These are phyloP conservation scores for Meiosimyza decipiens DNA, from an alignment of 2,888 invertebrate genomes.

Conservation along the genomic window DNA sequence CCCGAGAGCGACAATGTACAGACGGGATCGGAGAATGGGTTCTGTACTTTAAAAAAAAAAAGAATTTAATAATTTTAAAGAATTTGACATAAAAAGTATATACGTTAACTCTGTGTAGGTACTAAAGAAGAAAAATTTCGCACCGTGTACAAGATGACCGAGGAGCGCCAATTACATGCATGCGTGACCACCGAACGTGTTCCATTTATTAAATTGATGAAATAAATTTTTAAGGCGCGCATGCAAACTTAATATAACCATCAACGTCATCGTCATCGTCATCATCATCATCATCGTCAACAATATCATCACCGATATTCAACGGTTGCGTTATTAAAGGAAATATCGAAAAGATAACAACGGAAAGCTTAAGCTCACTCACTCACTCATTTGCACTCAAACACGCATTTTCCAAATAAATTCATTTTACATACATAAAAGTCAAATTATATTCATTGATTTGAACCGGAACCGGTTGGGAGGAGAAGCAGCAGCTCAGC, in stretches of 20 bases:
- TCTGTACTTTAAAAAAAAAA: too few relatives aligned
- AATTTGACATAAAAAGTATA: too few relatives aligned
- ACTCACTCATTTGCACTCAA: not conserved
- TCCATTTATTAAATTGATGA: conserved; percentile 43
- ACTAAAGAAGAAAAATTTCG: too few relatives aligned
- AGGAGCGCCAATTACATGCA: conserved; percentile 14
- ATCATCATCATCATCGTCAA: not conserved
- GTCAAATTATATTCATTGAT: conserved; percentile 32
- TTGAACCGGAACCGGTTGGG: conserved; percentile 17
- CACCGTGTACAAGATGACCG: not conserved
- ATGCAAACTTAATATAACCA: conserved; percentile 29
- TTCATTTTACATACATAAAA: conserved; percentile 34
- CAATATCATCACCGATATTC: not conserved
- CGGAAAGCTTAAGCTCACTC: not conserved
- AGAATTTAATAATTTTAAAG: too few relatives aligned
- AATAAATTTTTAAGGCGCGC: conserved; percentile 38
- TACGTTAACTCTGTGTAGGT: too few relatives aligned
- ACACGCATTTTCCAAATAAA: conserved; percentile 30
- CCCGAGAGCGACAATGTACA: too few relatives aligned
- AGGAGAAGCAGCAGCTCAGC: not conserved
- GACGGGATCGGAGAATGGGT: too few relatives aligned
- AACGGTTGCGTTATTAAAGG: conserved; percentile 1
- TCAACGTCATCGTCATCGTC: not conserved
- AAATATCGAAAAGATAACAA: not conserved
- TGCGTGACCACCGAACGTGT: conserved; percentile 42